Evolutionary conservation across 1,140 invertebrate species (phyloP), one percentile per base, ranked within the genome.

Genomic region (Papilio polytes): DNA sequence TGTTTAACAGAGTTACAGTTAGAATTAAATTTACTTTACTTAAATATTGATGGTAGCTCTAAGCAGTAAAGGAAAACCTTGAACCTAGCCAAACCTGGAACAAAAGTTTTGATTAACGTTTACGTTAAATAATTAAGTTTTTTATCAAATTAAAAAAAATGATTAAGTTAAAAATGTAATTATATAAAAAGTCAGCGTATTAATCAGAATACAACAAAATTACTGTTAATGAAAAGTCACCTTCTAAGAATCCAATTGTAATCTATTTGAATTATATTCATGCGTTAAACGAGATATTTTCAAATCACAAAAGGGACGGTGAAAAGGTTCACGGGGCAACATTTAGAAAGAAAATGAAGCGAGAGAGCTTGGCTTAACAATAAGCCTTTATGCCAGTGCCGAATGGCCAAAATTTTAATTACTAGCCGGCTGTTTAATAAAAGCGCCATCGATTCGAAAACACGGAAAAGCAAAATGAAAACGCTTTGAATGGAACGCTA

Each of bases 401-500:
- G 80, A 77, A 78, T 74, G 76, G 63, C 82, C 82, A 81, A 83
- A 83, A 81, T 83, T 83, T 83, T 81, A 83, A 81, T 82, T 83
- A 81, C 70, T 80, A 80, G 82, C 74, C 80, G 76, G 78, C 82
- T 76, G 82, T 80, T 80, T 83, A 80, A 83, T 83, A 83, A 78
- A 78, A 78, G 77, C 13, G n/a, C 56, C 26, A 78, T 63, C 56
- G 77, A 78, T 78, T 78, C 77, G 36, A 46, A 26, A 46, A 70
- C 63, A 70, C 63, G 63, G 63, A 70, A 70, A 70, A 70, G 56
- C 63, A 70, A 70, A 70, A 70, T 70, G 22, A 70, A 70, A 70
- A 31, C 18, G 63, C 63, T 70, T 70, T 36, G 63, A 70, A 36
- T 70, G 63, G 26, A 70, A 70, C 26, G 26, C 63, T 70, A 31